A percentile compares a stretch with the other conserved stretches of the same genome.
Conservation (phyloP, 2,888 invertebrate genomes). For the Meteorus cinctellus region DNA sequence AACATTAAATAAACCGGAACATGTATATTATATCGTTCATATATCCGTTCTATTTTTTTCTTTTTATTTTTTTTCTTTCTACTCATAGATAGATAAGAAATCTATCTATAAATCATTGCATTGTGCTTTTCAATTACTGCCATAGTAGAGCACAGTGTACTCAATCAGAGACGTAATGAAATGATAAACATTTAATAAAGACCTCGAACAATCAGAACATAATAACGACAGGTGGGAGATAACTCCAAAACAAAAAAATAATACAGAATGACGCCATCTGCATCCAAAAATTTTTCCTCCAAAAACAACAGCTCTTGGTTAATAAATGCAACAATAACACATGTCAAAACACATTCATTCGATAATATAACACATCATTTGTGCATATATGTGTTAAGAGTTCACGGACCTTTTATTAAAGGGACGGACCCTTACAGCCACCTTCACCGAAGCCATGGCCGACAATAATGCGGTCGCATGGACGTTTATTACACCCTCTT, state of each 20-base stretch:
- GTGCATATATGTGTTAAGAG: not conserved
- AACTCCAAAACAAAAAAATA: not conserved
- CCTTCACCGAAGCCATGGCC: constrained; percentile 92
- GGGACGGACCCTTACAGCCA: constrained; percentile 92
- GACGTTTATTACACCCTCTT: constrained; percentile 45
- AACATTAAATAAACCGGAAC: not conserved
- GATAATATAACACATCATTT: not conserved
- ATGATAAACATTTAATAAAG: not conserved
- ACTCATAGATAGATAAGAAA: not conserved
- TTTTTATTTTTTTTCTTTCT: not conserved
- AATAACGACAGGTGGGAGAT: constrained; percentile 28
- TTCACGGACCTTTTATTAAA: constrained; percentile 86
- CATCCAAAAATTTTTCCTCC: not conserved
- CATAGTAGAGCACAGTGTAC: no score
- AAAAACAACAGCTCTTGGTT: not conserved
- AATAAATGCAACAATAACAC: not conserved
- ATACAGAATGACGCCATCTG: not conserved
- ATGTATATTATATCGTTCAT: not conserved
- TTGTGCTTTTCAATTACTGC: no score
- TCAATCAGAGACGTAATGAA: not conserved
- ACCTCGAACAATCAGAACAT: not conserved
- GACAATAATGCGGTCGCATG: constrained; percentile 58
- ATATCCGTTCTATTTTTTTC: not conserved
- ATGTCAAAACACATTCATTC: not conserved
- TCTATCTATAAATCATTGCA: no score